Evolutionary conservation across 1,140 invertebrate species (phyloP), one percentile per base, ranked within the genome.

Genomic region (Cydia fagiglandana): DNA sequence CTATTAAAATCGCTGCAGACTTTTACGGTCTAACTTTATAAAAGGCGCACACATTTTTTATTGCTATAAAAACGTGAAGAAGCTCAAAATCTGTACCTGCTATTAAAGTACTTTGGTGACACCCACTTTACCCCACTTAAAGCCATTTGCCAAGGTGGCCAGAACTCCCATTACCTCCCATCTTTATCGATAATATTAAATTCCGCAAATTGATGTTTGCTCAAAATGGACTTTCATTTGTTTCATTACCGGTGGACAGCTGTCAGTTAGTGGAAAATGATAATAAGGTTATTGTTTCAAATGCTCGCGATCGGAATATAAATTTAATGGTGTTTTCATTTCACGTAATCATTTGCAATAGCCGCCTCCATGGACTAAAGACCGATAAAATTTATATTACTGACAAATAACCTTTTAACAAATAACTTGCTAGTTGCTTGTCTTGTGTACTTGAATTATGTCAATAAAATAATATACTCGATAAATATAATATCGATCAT

Each of bases 181-280:
- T 17, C 30, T 38, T 38, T 17, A 70, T 70, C 66, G 66, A 41
- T 45, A 70, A 70, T 70, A 70, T 70, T 70, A 70, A 70, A 70
- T 41, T 68, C 30, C 28, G 13, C 13, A 68, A 70, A 70, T 70
- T 68, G 64, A 70, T 70, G 5, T 45, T 70, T 45, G 9, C 34
- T 7, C 15, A 17, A 30, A 41, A 4, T 41, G 66, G 38, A 41
- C 66, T 38, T 70, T 70, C 38, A 41, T 70, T 66, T 20, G 12
- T 15, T 45, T 45, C 41, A 47, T 47, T 15, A 47, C 13, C 10
- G 2, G 6, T 30, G 6, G 30, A 34, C 64, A 68, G 66, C 66
- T 70, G 66, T 70, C 66, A 45, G 2, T 70, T 70, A 7, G 64
- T 34, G 28, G 9, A 34, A 64, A 73, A 74, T 61, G 56, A 24